A percentile compares a stretch with the other conserved stretches of the same genome.
These are phyloP conservation scores for Steatocranus sp. DNA, from an alignment of 2,797 vertebrate genomes.

Conservation along the genomic window DNA sequence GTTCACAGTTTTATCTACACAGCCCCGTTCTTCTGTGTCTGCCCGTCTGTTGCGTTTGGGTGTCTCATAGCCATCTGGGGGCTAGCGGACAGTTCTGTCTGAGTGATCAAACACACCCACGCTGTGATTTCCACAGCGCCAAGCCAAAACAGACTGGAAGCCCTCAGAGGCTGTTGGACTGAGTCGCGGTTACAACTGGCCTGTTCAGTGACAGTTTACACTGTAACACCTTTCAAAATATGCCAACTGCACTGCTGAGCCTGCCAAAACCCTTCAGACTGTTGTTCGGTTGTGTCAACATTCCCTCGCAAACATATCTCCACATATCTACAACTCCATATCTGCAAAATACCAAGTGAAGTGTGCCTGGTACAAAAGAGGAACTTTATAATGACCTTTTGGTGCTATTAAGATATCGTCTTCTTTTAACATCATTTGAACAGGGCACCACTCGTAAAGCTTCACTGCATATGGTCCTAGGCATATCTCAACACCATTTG, in stretches of 20 bases:
- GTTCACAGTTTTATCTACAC: slow-evolving; percentile 34
- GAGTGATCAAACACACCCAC: slow-evolving; percentile 56
- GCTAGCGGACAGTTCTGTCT: slow-evolving; percentile 46
- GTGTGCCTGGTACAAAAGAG: not conserved
- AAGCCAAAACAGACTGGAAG: slow-evolving; percentile 48
- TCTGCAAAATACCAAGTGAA: not conserved
- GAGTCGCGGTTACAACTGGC: slow-evolving; percentile 24
- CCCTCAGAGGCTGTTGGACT: slow-evolving; percentile 26
- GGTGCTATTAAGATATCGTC: not conserved
- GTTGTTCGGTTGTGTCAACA: slow-evolving; percentile 15
- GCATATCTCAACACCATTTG: not conserved
- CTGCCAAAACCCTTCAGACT: slow-evolving; percentile 26
- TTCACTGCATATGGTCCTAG: not conserved
- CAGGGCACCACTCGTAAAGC: not conserved
- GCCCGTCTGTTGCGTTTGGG: slow-evolving; percentile 43
- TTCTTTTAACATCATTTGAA: not conserved
- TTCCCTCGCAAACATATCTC: not conserved
- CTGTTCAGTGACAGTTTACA: slow-evolving; percentile 43
- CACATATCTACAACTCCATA: not conserved
- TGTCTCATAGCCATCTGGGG: slow-evolving; percentile 38
- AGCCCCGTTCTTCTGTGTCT: slow-evolving; percentile 16
- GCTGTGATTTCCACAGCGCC: slow-evolving; percentile 36
- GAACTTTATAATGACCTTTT: not conserved
- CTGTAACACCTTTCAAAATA: slow-evolving; percentile 39
- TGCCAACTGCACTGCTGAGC: slow-evolving; percentile 16